A percentile compares a stretch with the other conserved stretches of the same genome.
phyloP scores from a whole-genome alignment of 2,888 invertebrate species.

The Icerya purchasi region DNA sequence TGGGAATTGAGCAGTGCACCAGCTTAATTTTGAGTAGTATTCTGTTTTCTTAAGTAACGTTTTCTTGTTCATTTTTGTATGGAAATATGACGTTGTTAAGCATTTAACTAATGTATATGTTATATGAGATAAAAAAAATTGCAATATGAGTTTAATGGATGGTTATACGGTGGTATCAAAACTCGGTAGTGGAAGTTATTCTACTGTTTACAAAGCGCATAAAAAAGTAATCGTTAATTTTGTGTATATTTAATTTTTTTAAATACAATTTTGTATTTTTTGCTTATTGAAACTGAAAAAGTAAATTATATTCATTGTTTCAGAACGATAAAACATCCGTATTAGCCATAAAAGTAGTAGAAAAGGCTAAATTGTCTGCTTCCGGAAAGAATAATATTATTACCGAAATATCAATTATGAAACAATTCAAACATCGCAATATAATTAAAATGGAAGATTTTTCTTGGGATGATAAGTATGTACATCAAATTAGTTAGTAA shows the following conservation, averaged over 20 bases:
- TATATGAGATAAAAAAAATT: no score
- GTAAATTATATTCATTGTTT: no score
- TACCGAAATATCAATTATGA: slow-evolving; percentile 59
- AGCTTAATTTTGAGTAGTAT: no score
- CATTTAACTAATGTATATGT: no score
- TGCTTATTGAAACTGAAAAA: no score
- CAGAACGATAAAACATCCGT: slow-evolving; percentile 38
- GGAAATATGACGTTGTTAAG: no score
- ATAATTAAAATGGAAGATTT: slow-evolving; percentile 69
- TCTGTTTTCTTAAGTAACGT: no score
- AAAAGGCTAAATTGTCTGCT: slow-evolving; percentile 42
- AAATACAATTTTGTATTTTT: no score
- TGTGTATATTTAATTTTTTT: no score
- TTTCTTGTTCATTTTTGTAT: no score
- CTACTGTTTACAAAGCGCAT: slow-evolving; percentile 60
- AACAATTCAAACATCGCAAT: slow-evolving; percentile 52
- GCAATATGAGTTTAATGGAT: slow-evolving; percentile 4
- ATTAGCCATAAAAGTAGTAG: slow-evolving; percentile 45
- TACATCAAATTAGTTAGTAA: no score
- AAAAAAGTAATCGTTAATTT: slow-evolving; percentile 37
- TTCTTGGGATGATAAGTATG: slow-evolving; percentile 47
- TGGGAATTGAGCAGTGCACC: no score
- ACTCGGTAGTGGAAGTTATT: slow-evolving; percentile 63
- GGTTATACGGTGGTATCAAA: slow-evolving; percentile 50
- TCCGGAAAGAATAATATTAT: slow-evolving; percentile 56